Percentiles rank a stretch among this genome's conserved stretches.
phyloP scores from a whole-genome alignment of 1,140 invertebrate species.

The Drosophila nasuta region DNA sequence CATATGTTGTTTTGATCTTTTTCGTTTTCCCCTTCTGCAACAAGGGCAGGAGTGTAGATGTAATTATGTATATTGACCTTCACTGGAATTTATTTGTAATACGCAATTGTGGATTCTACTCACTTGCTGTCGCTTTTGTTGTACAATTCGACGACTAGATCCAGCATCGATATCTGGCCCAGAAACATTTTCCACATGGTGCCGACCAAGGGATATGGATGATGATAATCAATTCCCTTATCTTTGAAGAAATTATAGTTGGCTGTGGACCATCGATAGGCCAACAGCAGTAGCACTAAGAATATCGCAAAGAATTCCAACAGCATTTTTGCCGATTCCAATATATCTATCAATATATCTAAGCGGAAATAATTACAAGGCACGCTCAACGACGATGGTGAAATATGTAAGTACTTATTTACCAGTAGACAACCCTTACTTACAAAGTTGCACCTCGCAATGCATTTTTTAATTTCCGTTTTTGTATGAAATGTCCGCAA shows the following conservation, averaged over 20 bases:
- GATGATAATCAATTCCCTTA: slow-evolving; percentile 51
- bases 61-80: slow-evolving; percentile 13
- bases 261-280: slow-evolving; percentile 68
- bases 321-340: slow-evolving; percentile 51
- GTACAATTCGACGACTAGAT: slow-evolving; percentile 68
- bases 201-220: slow-evolving; percentile 68
- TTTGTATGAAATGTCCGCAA: too few species aligned
- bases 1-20: too few species aligned
- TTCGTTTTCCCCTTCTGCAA: too few species aligned
- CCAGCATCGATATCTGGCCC: slow-evolving; percentile 57
- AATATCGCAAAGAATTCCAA: slow-evolving; percentile 59
- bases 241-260: slow-evolving; percentile 75
- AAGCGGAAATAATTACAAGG: neutral
- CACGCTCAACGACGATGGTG: neutral
- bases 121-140: slow-evolving; percentile 57
- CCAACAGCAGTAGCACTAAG: slow-evolving; percentile 44
- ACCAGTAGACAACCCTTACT: too few species aligned
- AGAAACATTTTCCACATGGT: slow-evolving; percentile 58
- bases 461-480: too few species aligned
- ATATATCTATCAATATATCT: neutral
- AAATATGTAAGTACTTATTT: too few species aligned
- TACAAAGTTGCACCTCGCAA: too few species aligned
- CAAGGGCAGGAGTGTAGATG: neutral
- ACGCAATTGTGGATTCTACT: slow-evolving; percentile 42
- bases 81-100: neutral